Percentiles rank a stretch among this genome's conserved stretches.
These are phyloP conservation scores for Anthoscopus minutus DNA, from an alignment of 2,113 vertebrate genomes.

Conservation along the genomic window DNA sequence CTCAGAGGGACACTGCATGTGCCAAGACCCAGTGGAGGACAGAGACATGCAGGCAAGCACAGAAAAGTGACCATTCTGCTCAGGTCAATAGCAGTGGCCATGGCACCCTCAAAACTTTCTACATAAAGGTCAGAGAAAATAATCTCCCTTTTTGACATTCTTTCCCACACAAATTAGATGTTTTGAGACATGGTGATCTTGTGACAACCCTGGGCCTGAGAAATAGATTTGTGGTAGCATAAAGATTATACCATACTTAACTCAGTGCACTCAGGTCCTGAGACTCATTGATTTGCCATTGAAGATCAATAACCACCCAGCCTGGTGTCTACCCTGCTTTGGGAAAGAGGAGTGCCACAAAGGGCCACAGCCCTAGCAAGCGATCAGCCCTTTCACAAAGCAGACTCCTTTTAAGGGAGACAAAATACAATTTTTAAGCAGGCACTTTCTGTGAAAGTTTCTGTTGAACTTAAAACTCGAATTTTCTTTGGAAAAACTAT, in stretches of 20 bases:
- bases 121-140: background rate
- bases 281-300: background rate
- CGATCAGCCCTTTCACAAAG: background rate
- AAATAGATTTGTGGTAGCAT: background rate
- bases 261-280: background rate
- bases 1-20: background rate
- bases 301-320: background rate
- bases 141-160: rapidly evolving
- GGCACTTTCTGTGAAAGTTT: background rate
- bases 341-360: background rate
- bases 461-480: background rate
- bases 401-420: background rate
- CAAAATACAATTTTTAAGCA: background rate
- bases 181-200: background rate
- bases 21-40: background rate
- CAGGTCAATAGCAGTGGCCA: background rate
- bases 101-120: background rate
- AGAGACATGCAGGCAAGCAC: background rate
- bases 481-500: background rate
- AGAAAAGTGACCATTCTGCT: background rate
- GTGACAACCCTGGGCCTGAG: background rate
- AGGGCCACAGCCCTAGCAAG: background rate
- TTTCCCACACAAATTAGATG: background rate
- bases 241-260: background rate
- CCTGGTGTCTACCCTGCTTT: background rate